These are phyloP conservation scores for Eupeodes latifasciatus DNA, from an alignment of 2,888 invertebrate species.

Conservation along the genomic window DNA sequence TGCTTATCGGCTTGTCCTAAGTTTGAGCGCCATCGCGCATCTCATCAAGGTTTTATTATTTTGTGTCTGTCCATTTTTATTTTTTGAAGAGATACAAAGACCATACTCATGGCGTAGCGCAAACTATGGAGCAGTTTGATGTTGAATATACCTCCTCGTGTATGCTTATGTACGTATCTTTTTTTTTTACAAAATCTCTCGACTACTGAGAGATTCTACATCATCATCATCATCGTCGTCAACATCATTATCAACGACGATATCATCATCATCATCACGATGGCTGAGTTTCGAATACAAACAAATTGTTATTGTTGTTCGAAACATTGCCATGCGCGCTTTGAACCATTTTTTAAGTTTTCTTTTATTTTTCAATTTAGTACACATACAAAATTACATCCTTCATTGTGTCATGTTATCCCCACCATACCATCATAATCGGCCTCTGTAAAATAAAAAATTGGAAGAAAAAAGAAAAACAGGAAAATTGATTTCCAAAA, in stretches of 20 bases:
- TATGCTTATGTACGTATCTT: slow-evolving; percentile 62
- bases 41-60: slow-evolving; percentile 17
- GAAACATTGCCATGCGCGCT: slow-evolving; percentile 69
- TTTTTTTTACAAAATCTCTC: slow-evolving; percentile 25
- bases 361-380: slow-evolving; percentile 40
- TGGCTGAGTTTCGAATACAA: slow-evolving; percentile 59
- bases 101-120: slow-evolving; percentile 39
- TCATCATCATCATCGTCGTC: no score
- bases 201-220: slow-evolving; percentile 12
- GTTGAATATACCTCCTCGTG: slow-evolving; percentile 75
- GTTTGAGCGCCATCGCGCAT: slow-evolving; percentile 57
- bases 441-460: slow-evolving; percentile 90
- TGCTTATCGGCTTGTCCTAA: slow-evolving; percentile 73
- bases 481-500: slow-evolving; percentile 82
- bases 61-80: not conserved
- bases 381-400: slow-evolving; percentile 77
- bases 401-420: slow-evolving; percentile 80
- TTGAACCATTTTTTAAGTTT: slow-evolving; percentile 18
- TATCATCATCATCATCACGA: slow-evolving; percentile 32
- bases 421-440: slow-evolving; percentile 88
- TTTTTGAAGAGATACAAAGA: slow-evolving; percentile 1
- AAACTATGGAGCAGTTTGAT: slow-evolving; percentile 74
- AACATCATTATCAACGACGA: no score
- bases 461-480: slow-evolving; percentile 84
- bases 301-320: not conserved